Evolutionary conservation across 2,888 invertebrate species (phyloP).

Genomic region (Hypercompe scribonia): DNA sequence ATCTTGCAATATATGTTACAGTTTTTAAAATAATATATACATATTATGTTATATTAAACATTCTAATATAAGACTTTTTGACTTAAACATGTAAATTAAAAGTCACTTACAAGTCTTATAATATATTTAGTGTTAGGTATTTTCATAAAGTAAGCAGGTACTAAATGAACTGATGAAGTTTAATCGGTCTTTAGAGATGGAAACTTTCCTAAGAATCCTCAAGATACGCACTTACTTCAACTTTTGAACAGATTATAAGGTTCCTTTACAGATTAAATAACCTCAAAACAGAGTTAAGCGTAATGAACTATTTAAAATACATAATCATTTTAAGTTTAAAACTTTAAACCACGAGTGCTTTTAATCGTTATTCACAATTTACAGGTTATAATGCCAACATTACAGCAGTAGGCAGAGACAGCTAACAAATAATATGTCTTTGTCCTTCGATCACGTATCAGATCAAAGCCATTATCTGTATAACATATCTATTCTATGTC

Average conservation of each 20-base stretch:
- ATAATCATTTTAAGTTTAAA: background rate
- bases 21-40: no score
- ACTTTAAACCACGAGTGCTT: background rate
- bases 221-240: slow-evolving; percentile 15
- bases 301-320: background rate
- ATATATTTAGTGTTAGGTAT: slow-evolving; percentile 15
- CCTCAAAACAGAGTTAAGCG: background rate
- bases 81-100: background rate
- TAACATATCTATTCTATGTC: background rate
- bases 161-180: slow-evolving; percentile 55
- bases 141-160: slow-evolving; percentile 35
- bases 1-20: no score
- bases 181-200: slow-evolving; percentile 29
- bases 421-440: background rate
- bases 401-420: background rate
- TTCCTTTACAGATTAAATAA: slow-evolving; percentile 11
- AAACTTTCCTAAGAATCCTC: slow-evolving; percentile 20
- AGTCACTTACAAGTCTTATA: background rate
- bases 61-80: slow-evolving; percentile 11
- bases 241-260: slow-evolving; percentile 13
- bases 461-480: background rate
- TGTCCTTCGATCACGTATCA: background rate
- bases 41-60: background rate
- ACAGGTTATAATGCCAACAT: background rate
- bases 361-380: background rate